phyloP scores from a whole-genome alignment of 2,888 invertebrate genomes.

The Ctenicera cuprea region DNA sequence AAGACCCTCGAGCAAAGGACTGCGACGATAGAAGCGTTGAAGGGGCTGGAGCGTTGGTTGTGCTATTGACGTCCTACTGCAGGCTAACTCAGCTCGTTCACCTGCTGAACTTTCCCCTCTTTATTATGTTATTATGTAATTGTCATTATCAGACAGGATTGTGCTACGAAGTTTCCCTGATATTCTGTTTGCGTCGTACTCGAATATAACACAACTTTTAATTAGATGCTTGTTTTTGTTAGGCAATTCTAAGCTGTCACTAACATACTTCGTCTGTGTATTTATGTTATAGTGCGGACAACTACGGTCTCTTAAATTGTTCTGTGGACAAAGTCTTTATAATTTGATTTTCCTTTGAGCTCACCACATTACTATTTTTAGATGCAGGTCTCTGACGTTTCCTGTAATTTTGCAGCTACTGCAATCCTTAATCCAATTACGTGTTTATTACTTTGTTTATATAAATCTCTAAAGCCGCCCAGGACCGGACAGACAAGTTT shows the following conservation, averaged over 20 bases:
- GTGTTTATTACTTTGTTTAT: too few species aligned
- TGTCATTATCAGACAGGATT: conserved; percentile 45
- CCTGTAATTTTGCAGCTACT: neutral
- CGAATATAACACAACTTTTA: conserved; percentile 45
- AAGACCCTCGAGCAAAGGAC: conserved; percentile 34
- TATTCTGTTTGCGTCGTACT: conserved; percentile 43
- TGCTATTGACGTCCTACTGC: conserved; percentile 39
- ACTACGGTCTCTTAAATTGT: conserved; percentile 23
- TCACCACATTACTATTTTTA: neutral
- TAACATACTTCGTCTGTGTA: conserved; percentile 35
- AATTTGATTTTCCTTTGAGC: neutral
- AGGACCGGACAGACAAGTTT: too few species aligned
- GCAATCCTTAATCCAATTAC: too few species aligned
- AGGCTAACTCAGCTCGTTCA: conserved; percentile 24
- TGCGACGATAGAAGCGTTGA: conserved; percentile 15
- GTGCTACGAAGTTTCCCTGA: conserved; percentile 40
- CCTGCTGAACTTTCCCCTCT: conserved; percentile 40
- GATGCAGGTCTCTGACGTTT: neutral
- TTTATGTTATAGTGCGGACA: conserved; percentile 34
- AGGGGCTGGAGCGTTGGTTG: conserved; percentile 16
- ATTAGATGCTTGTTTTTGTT: conserved; percentile 47
- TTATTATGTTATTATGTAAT: conserved; percentile 44
- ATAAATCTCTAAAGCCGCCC: too few species aligned
- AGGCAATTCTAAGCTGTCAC: conserved; percentile 44
- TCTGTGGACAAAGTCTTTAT: conserved; percentile 9